Base-by-base conservation (phyloP, 2,888 invertebrate species). In the Boloria euphrosyne region DNA sequence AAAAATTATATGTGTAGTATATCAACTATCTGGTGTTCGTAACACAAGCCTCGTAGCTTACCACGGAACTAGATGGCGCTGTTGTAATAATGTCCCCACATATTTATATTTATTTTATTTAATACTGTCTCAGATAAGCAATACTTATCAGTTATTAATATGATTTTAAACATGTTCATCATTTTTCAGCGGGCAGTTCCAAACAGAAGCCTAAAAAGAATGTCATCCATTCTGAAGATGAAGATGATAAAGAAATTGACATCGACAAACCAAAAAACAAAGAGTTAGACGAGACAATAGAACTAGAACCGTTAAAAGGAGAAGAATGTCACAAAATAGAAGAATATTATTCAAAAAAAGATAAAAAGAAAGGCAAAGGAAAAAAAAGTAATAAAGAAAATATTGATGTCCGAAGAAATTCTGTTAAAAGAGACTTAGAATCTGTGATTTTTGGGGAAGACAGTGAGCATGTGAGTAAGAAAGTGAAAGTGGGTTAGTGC, bases 241-340 rank as follows among this genome's bases (percentile, higher is more conserved):
- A 82, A 52, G 65, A 65, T 13, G 71, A 68, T 27, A 43, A 60
- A 13, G 49, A 52, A 85, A 85, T 65, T 69, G 50, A 4, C 78
- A 85, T 64, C 69, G 51, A 4, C 78, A 71, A 10, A n/a, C 83
- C 87, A 0, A 85, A 77, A 27, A 90, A 90, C 64, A 74, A 47
- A 0, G 86, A 71, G 2, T 58, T 90, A 27, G 88, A 90, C 0
- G 89, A 89, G 31, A 79, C 82, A 0, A 74, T 88, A 0, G 78
- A 80, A 0, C 49, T 92, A 1, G 82, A 85, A 61, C 85, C 86
- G 0, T 59, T 92, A 0, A 82, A 72, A 0, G 90, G 91, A 0
- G 90, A 89, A 5, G 74, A 80, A 31, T 85, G 89, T 27, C 90
- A 90, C 67, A 92, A 89, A 70, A 82, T 91, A 0, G 84, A 87